Percentiles rank a stretch among this genome's conserved stretches.
Conservation (phyloP, 2,888 invertebrate species). For the Anthrax anthrax region DNA sequence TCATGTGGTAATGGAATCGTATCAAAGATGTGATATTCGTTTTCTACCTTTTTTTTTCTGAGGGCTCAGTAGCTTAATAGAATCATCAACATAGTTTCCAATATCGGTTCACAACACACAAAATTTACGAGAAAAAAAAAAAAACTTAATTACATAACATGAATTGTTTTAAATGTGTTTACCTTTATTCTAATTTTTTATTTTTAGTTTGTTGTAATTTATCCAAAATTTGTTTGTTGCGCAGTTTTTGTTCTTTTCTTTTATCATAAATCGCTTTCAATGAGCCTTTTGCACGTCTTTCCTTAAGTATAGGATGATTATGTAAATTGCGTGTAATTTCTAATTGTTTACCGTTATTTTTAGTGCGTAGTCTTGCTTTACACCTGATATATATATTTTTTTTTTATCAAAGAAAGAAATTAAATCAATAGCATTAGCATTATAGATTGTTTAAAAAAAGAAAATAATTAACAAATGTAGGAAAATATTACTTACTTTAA, state of each 20-base stretch:
- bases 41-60: too few species aligned
- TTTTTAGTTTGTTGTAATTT: background rate
- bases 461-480: background rate
- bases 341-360: constrained; percentile 20
- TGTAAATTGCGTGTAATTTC: constrained; percentile 21
- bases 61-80: too few species aligned
- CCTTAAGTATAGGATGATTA: constrained; percentile 21
- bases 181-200: background rate
- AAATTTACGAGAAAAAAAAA: too few species aligned
- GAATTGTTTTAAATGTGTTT: too few species aligned
- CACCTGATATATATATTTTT: constrained; percentile 16
- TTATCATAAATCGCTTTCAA: constrained; percentile 22
- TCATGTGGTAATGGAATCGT: too few species aligned
- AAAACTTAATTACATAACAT: too few species aligned
- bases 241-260: constrained; percentile 7
- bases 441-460: too few species aligned
- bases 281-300: constrained; percentile 23
- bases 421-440: background rate
- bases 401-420: background rate
- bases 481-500: constrained; percentile 23
- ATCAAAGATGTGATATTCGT: too few species aligned
- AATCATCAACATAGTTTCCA: too few species aligned
- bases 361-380: constrained; percentile 21
- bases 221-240: background rate
- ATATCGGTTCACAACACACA: too few species aligned